A percentile compares a stretch with the other conserved stretches of the same genome.
Evolutionary conservation across 2,888 invertebrate species (phyloP).

Genomic region (Molorchus minor): DNA sequence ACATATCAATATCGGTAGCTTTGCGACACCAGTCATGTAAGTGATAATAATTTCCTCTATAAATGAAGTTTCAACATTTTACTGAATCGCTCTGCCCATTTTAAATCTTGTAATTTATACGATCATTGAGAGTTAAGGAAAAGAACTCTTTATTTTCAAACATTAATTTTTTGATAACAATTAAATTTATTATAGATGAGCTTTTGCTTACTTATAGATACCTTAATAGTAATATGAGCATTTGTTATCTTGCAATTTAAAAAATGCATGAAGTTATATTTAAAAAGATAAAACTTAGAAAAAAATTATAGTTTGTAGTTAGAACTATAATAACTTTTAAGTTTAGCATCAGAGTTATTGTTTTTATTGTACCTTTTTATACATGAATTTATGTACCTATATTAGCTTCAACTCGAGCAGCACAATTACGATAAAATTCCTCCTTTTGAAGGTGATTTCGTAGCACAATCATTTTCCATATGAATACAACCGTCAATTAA

Average conservation of each 20-base stretch:
- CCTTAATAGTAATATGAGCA: constrained; percentile 52
- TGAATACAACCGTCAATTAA: constrained; percentile 39
- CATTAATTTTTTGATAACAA: constrained; percentile 50
- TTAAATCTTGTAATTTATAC: constrained; percentile 28
- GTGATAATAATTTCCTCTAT: constrained; percentile 31
- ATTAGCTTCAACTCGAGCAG: constrained; percentile 40
- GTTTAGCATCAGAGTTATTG: constrained; percentile 39
- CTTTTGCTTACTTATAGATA: constrained; percentile 56
- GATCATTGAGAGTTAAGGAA: constrained; percentile 37
- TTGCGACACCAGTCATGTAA: constrained; percentile 48
- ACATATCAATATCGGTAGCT: constrained; percentile 55
- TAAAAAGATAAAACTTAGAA: constrained; percentile 43
- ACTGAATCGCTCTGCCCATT: constrained; percentile 44
- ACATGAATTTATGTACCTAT: constrained; percentile 50
- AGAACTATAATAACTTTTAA: constrained; percentile 34
- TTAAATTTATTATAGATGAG: constrained; percentile 49
- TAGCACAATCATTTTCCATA: constrained; percentile 46
- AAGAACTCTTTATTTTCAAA: constrained; percentile 44
- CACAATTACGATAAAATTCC: constrained; percentile 33
- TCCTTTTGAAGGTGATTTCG: constrained; percentile 26
- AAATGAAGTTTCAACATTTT: constrained; percentile 28
- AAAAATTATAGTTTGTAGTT: constrained; percentile 48
- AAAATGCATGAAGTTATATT: constrained; percentile 51
- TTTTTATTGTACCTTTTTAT: constrained; percentile 53
- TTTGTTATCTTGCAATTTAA: constrained; percentile 60